Evolutionary conservation across 2,888 invertebrate species (phyloP), one percentile per base, ranked within the genome.

Genomic region (Disparrhopalites patrizii): DNA sequence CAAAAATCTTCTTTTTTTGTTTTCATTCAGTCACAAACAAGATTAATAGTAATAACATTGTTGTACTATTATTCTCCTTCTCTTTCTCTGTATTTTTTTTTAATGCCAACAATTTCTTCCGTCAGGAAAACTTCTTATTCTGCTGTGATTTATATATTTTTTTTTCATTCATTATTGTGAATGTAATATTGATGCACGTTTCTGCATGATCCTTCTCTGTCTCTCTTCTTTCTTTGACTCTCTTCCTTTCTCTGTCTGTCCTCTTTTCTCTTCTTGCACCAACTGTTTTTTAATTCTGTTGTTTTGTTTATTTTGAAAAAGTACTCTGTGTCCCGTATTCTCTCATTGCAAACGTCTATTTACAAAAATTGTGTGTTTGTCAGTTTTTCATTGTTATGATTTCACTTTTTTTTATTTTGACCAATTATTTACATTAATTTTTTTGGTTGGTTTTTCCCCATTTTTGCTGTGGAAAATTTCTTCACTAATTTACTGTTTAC

Each of bases 281-380:
- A 31, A 8, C 28, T 51, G 28, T 51, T 25, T 25, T 7, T n/a
- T 55, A 54, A 13, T 20, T 55, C 7, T 28, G 25, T 15, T 27
- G 15, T 38, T 38, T 55, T 57, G 36, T 20, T 13, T 1, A 33
- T 2, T 40, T 8, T 40, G 25, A 10, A 27, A 18, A 27, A 57
- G 61, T 61, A 61, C 61, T 61, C 27, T 61, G 61, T 61, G 61
- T 57, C 57, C 31, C 54, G 36, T 47, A 47, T 20, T 20, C 8
- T 25, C 47, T 61, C 61, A 51, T 50, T 61, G 61, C 61, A 61
- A 61, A 61, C n/a, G n/a, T n/a, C n/a, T n/a, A n/a, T n/a, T n/a
- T n/a, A n/a, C n/a, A n/a, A n/a, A n/a, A n/a, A n/a, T n/a, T n/a
- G n/a, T n/a, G n/a, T n/a, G n/a, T n/a, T n/a, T n/a, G n/a, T n/a